A percentile compares a stretch with the other conserved stretches of the same genome.
phyloP scores from a whole-genome alignment of 64 coral and sea anemone species.

The Stichodactyla helianthus region DNA sequence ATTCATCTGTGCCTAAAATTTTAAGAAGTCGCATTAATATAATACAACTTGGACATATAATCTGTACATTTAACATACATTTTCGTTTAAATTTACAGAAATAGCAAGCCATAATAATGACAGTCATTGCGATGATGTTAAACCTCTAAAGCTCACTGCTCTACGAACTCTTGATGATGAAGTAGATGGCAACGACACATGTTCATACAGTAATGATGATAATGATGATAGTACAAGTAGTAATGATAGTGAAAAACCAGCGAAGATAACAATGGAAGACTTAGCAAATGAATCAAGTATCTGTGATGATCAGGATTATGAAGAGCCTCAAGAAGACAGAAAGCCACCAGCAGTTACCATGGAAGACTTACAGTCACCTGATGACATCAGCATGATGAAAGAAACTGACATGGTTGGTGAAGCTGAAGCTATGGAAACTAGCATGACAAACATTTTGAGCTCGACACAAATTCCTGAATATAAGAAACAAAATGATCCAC shows the following conservation, averaged over 20 bases:
- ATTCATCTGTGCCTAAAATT: no score
- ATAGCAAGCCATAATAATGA: not conserved
- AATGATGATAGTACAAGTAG: not conserved
- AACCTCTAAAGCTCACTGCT: constrained; percentile 23
- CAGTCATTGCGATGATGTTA: constrained; percentile 6
- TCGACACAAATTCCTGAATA: not conserved
- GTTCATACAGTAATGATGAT: not conserved
- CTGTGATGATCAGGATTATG: not conserved
- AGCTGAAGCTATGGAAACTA: constrained; percentile 6
- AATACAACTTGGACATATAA: not conserved
- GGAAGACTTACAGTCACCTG: constrained; percentile 4
- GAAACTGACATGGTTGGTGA: not conserved
- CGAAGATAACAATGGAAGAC: constrained; percentile 61
- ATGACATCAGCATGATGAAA: not conserved
- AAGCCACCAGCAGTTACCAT: constrained; percentile 11
- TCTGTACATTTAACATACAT: not conserved
- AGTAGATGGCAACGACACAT: not conserved
- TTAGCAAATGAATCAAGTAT: constrained; percentile 7
- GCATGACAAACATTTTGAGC: not conserved
- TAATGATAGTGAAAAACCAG: constrained; percentile 36
- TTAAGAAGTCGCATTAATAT: not conserved
- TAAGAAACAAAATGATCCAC: not conserved
- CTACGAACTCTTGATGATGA: not conserved
- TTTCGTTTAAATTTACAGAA: not conserved
- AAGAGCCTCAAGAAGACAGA: not conserved